Evolutionary conservation across 2,113 vertebrate genomes (phyloP).

Genomic region (Sylvia atricapilla): DNA sequence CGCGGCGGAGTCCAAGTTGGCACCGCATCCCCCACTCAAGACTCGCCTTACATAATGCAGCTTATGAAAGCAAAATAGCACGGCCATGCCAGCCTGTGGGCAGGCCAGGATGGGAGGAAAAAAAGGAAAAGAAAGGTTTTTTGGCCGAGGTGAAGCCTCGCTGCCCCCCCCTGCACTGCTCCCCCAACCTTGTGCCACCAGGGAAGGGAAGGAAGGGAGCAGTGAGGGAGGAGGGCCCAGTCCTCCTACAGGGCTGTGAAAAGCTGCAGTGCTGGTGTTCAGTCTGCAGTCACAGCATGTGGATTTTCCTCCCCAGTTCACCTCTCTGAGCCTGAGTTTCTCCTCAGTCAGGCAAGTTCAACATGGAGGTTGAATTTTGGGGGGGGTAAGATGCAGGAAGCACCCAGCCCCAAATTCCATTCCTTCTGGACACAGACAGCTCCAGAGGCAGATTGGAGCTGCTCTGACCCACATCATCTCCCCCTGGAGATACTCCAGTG

Average conservation of each 20-base stretch:
- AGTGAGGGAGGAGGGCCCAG: not conserved
- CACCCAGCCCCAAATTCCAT: not conserved
- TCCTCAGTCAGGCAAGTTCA: not conserved
- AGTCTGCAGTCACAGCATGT: not conserved
- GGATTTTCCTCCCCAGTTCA: not conserved
- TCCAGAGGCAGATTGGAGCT: not conserved
- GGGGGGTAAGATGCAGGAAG: not conserved
- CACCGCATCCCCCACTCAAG: constrained; percentile 35
- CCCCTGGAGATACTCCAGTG: not conserved
- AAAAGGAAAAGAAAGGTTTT: not conserved
- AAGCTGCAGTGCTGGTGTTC: not conserved
- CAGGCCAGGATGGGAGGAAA: not conserved
- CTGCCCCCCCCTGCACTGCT: not conserved
- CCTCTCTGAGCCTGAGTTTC: not conserved
- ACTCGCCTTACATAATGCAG: constrained; percentile 54
- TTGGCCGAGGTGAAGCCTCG: not conserved
- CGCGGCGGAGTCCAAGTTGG: constrained; percentile 35
- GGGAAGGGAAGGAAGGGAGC: not conserved
- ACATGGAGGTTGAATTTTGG: not conserved
- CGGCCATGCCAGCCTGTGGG: not conserved
- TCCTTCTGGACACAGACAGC: not conserved
- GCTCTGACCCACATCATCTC: not conserved
- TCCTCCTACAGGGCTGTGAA: not conserved
- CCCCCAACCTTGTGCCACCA: not conserved
- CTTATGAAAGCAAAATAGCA: constrained; percentile 64